Conservation (phyloP, 2,888 invertebrate species). For the Papilio gigon region DNA sequence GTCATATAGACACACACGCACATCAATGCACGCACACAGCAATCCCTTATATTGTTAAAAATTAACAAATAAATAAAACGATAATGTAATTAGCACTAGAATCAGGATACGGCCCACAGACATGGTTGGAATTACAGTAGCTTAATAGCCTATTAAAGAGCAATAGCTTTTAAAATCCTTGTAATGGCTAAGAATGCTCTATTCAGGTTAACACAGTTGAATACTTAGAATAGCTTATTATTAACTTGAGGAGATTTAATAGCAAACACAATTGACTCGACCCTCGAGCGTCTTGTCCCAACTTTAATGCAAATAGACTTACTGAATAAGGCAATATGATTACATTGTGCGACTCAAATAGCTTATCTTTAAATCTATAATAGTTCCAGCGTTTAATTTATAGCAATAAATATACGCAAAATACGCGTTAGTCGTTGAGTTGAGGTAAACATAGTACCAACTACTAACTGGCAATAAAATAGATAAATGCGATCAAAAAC, state of each 20-base stretch:
- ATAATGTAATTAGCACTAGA: slow-evolving; percentile 26
- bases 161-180: slow-evolving; percentile 67
- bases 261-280: slow-evolving; percentile 71
- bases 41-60: not conserved
- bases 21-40: not conserved
- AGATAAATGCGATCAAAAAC: slow-evolving; percentile 71
- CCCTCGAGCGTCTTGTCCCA: slow-evolving; percentile 59
- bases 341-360: slow-evolving; percentile 76
- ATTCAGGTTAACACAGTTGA: slow-evolving; percentile 75
- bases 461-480: no score
- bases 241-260: slow-evolving; percentile 58
- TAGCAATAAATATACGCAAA: no score
- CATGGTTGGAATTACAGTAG: slow-evolving; percentile 47
- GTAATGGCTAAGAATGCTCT: slow-evolving; percentile 57
- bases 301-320: slow-evolving; percentile 77
- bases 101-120: slow-evolving; percentile 28
- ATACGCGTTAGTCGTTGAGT: no score
- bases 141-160: slow-evolving; percentile 74
- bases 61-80: slow-evolving; percentile 14
- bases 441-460: no score
- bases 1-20: no score
- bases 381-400: slow-evolving; percentile 77
- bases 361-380: slow-evolving; percentile 76
- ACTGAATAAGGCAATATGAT: slow-evolving; percentile 80
- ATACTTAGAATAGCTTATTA: slow-evolving; percentile 73